Base-by-base conservation (phyloP, 2,888 invertebrate genomes). In the Idaea dimidiata region DNA sequence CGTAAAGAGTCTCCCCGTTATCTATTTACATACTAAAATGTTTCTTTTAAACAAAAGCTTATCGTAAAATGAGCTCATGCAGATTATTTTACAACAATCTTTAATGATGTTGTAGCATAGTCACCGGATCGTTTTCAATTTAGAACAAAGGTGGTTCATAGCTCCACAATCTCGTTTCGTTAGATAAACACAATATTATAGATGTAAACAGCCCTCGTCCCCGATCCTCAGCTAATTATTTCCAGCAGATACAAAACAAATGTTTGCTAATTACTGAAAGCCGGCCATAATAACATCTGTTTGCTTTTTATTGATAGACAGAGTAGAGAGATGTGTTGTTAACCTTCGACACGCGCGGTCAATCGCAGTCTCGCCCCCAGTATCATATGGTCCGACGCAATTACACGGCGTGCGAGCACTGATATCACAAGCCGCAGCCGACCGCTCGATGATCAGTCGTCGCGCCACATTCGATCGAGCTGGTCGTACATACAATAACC, bases 321-420 rank as follows among this genome's bases (percentile, higher is more conserved):
- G 18, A 66, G 60, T 66, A 63, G 33, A 33, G 32, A 8, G 58
- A 70, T 70, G 66, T 79, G 78, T 72, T 71, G 74, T 79, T 86
- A 86, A 86, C 88, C 86, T 88, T 86, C 79, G 84, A 86, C 84
- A 84, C 81, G 77, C 68, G 79, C 78, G 83, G 84, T 82, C 87
- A 83, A 75, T 71, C 79, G 75, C 74, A 77, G 80, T 79, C 78
- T 76, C 75, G 70, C 70, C 71, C 67, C 65, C 64, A 66, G 68
- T 67, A 78, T 79, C 75, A 75, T 72, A 69, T 73, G 75, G 68
- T 78, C 75, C 76, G 75, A 78, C 81, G 81, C 76, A 87, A 87
- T 88, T 86, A 87, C 80, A 79, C 79, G 81, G 76, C 81, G 75
- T 75, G 70, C 77, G 83, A 82, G 82, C 82, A 82, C 67, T 63